phyloP scores from a whole-genome alignment of 2,888 invertebrate genomes.

The Zhuqinia jingwanae region DNA sequence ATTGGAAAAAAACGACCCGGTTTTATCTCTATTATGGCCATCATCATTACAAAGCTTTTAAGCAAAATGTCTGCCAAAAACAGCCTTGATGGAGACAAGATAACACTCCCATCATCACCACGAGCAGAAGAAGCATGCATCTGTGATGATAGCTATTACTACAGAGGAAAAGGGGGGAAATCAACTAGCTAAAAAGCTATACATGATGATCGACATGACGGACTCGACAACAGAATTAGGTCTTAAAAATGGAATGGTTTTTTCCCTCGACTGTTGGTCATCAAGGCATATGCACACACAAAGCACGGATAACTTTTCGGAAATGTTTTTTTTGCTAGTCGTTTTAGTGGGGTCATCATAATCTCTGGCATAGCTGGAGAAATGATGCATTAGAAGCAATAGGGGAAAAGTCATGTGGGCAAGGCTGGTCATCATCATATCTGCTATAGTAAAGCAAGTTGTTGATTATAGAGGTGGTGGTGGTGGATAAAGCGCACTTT shows the following conservation, averaged over 20 bases:
- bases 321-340: not conserved
- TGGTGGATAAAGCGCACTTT: not conserved
- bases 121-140: too few relatives aligned
- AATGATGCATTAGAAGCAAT: not conserved
- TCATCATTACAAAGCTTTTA: conserved; percentile 48
- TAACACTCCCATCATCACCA: not conserved
- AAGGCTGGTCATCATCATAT: not conserved
- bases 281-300: too few relatives aligned
- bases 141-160: not conserved
- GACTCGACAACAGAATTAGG: conserved; percentile 3
- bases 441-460: not conserved
- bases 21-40: conserved; percentile 17
- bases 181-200: conserved; percentile 3
- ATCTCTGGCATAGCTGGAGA: not conserved
- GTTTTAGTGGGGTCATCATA: not conserved
- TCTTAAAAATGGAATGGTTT: conserved; percentile 7
- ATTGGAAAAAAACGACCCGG: not conserved
- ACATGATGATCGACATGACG: conserved; percentile 7
- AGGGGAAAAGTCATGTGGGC: not conserved
- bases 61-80: conserved; percentile 32
- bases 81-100: conserved; percentile 32
- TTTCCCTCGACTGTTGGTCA: not conserved
- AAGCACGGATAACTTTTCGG: not conserved
- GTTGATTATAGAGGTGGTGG: not conserved
- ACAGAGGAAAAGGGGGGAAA: not conserved